Base-by-base conservation (phyloP, 2,797 vertebrate genomes). In the Threskiornis aethiopicus region DNA sequence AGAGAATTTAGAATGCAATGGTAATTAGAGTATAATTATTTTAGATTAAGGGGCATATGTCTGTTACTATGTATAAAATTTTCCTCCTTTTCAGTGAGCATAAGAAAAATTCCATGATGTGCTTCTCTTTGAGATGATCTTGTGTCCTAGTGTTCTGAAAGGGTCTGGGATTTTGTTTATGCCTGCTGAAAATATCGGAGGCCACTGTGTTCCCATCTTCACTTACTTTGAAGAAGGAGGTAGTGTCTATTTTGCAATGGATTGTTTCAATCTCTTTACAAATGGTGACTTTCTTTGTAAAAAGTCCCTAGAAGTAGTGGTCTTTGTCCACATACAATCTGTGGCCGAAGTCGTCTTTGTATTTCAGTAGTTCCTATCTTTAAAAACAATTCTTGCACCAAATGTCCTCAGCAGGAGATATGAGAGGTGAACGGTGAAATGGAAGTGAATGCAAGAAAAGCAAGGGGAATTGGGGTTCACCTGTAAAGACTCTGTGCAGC, bases 241-340 rank as follows among this genome's bases (percentile, higher is more conserved):
- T 7, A 22, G 39, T 10, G 49, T 35, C 62, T 71, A 0, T 41
- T 73, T 33, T 49, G 16, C 49, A 29, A 6, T 13, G 5, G 19
- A 7, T 0, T 0, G 20, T 52, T 73, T 62, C 82, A 52, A 47
- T 37, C 0, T 1, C 54, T 61, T 58, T 69, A 10, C 24, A 46
- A 72, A 21, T 2, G 4, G 35, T 26, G 33, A 41, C 49, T 9
- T 57, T 46, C 37, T 79, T 62, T 79, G 39, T 55, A n/a, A 4
- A 25, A 52, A 52, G 37, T 52, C 71, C 65, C 47, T 13, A 9
- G 24, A 44, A 82, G 11, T 7, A 28, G 4, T n/a, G 41, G 6
- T 39, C 67, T 87, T 47, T 61, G 57, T 25, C 46, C 41, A 10
- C 6, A 1, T 12, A 4, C 16, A 22, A 2, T 35, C 51, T 70